A percentile compares a stretch with the other conserved stretches of the same genome.
These are phyloP conservation scores for Calcarius ornatus DNA, from an alignment of 2,113 vertebrate genomes.

Conservation along the genomic window DNA sequence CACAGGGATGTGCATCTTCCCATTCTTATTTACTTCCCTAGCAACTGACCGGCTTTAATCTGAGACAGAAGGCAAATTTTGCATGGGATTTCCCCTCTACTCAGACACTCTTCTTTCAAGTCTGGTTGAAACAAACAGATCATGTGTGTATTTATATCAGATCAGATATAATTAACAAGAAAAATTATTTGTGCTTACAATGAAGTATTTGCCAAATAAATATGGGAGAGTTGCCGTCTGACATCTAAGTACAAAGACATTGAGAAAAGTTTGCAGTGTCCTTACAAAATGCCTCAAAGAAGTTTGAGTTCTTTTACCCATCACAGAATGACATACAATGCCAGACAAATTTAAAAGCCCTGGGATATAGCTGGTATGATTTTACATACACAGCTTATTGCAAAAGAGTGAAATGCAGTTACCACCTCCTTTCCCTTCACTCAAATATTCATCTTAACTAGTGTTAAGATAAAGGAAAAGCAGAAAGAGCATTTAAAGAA, in stretches of 20 bases:
- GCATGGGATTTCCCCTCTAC: not conserved
- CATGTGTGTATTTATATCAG: not conserved
- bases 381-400: not conserved
- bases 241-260: not conserved
- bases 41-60: not conserved
- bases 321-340: not conserved
- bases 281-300: not conserved
- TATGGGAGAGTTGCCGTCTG: not conserved
- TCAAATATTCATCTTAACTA: slow-evolving; percentile 17
- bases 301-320: not conserved
- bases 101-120: not conserved
- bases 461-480: not conserved
- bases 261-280: not conserved
- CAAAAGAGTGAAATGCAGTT: not conserved
- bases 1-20: not conserved
- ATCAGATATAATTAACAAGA: not conserved
- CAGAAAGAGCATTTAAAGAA: not conserved
- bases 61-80: not conserved
- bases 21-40: not conserved
- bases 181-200: not conserved
- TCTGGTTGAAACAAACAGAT: not conserved
- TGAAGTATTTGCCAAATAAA: not conserved
- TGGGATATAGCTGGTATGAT: not conserved
- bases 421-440: slow-evolving; percentile 9
- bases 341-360: not conserved